Evolutionary conservation across 2,888 invertebrate genomes (phyloP).

Genomic region (Sicus ferrugineus): DNA sequence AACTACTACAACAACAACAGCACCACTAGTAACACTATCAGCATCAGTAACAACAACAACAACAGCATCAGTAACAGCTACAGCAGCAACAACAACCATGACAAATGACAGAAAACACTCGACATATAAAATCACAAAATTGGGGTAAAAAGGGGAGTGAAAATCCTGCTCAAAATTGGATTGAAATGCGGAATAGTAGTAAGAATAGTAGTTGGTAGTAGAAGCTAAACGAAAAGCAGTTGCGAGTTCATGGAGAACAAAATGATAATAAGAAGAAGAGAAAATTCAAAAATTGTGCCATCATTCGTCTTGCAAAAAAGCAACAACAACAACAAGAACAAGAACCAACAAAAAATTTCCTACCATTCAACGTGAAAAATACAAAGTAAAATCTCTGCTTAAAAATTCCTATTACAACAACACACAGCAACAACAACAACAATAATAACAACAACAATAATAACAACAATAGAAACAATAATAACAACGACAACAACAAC

Average conservation of each 20-base stretch:
- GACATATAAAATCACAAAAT: constrained; percentile 23
- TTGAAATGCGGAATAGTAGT: neutral
- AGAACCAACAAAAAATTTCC: neutral
- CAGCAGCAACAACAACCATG: constrained; percentile 14
- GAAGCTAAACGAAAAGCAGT: neutral
- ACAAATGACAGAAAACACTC: constrained; percentile 11
- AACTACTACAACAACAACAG: constrained; percentile 10
- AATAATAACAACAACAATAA: neutral
- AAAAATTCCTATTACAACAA: neutral
- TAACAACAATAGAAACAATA: neutral
- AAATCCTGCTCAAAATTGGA: neutral
- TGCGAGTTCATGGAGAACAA: neutral
- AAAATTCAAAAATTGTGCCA: neutral
- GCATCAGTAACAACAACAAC: neutral
- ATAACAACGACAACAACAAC: neutral
- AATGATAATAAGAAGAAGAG: neutral
- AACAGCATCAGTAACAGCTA: neutral
- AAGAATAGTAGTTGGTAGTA: neutral
- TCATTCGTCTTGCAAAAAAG: neutral
- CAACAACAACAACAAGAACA: neutral
- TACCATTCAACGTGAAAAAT: neutral
- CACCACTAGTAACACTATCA: neutral
- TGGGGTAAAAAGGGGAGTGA: neutral
- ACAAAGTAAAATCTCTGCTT: neutral
- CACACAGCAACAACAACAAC: neutral